A percentile compares a stretch with the other conserved stretches of the same genome.
Evolutionary conservation across 2,113 vertebrate genomes (phyloP).

Genomic region (Vulpes ferrilata): DNA sequence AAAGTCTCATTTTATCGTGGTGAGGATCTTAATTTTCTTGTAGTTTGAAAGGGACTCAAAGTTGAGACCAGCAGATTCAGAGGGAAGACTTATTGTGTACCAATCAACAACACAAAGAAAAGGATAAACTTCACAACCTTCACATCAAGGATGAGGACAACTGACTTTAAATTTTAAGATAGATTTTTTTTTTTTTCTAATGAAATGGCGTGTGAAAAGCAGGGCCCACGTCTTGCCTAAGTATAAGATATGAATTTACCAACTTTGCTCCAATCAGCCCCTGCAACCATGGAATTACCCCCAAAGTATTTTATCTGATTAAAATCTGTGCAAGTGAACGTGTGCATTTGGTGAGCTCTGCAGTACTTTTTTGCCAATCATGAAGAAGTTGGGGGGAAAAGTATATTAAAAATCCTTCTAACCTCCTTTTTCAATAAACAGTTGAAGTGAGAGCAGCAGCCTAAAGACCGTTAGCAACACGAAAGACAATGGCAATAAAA

Average conservation of each 20-base stretch:
- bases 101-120: not conserved
- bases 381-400: not conserved
- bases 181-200: not conserved
- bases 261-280: not conserved
- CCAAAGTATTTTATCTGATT: not conserved
- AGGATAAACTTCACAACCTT: not conserved
- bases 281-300: not conserved
- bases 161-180: conserved; percentile 35
- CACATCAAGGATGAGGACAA: not conserved
- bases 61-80: not conserved
- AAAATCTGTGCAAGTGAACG: not conserved
- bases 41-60: not conserved
- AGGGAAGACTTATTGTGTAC: not conserved
- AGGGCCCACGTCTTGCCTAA: not conserved
- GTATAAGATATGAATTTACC: not conserved
- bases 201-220: not conserved
- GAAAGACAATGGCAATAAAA: conserved; percentile 58
- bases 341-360: not conserved
- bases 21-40: not conserved
- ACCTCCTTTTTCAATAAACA: conserved; percentile 73
- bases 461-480: conserved; percentile 72
- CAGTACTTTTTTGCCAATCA: not conserved
- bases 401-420: conserved; percentile 70
- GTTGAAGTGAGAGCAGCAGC: conserved; percentile 76
- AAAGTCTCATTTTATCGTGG: not conserved